A percentile compares a stretch with the other conserved stretches of the same genome.
phyloP scores from a whole-genome alignment of 2,888 invertebrate genomes.

The Napeogenes inachia region DNA sequence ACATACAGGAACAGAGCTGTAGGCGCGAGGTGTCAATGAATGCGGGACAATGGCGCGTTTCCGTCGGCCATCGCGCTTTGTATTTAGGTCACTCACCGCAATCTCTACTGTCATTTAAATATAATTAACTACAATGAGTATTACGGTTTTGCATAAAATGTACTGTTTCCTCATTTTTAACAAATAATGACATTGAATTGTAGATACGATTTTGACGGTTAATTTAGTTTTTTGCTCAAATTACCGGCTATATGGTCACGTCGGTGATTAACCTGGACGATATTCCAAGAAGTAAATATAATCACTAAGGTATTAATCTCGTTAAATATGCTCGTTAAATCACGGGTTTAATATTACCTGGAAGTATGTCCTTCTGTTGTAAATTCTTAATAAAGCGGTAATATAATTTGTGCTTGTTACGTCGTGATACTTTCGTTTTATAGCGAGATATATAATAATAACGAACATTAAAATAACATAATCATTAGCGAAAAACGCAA shows the following conservation, averaged over 20 bases:
- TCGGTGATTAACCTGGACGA: not conserved
- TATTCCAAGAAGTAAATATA: not conserved
- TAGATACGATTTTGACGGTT: not conserved
- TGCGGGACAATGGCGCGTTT: constrained; percentile 72
- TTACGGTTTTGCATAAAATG: constrained; percentile 50
- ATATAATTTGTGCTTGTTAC: too few relatives aligned
- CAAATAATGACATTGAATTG: constrained; percentile 25
- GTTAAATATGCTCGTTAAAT: too few relatives aligned
- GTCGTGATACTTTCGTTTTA: too few relatives aligned
- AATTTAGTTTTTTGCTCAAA: not conserved
- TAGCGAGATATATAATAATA: too few relatives aligned
- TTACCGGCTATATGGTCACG: not conserved
- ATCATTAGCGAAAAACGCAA: not conserved
- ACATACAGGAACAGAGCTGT: constrained; percentile 58
- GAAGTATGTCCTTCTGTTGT: too few relatives aligned
- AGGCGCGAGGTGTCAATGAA: constrained; percentile 73
- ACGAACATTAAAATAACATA: not conserved
- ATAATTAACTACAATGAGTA: constrained; percentile 61
- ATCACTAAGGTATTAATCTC: too few relatives aligned
- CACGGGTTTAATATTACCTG: too few relatives aligned
- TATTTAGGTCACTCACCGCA: constrained; percentile 76
- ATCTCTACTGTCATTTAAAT: constrained; percentile 69
- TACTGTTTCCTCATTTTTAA: constrained; percentile 20
- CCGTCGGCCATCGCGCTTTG: constrained; percentile 68
- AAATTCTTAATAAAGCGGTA: too few relatives aligned